Evolutionary conservation across 2,113 vertebrate genomes (phyloP), one percentile per base, ranked within the genome.

Genomic region (Oriolus oriolus): DNA sequence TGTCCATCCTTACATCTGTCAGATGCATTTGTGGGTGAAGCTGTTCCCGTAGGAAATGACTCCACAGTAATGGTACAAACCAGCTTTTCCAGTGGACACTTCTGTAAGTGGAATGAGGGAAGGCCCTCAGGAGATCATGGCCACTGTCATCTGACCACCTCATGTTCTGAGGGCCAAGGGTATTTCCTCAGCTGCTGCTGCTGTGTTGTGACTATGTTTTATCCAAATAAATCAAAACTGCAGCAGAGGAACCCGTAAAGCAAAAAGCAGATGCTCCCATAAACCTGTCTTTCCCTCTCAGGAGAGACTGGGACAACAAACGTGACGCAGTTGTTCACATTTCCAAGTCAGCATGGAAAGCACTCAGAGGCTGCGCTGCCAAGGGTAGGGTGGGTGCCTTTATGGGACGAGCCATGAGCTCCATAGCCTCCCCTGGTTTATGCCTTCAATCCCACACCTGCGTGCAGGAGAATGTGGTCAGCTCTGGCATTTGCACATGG

Each of bases 321-420:
- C 1, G 1, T 63, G 63, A 49, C 1, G 0, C 22, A 27, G 20
- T 54, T 61, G 37, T 59, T 84, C 26, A 27, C 2, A 2, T 53
- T 82, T 41, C 53, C 44, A 33, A 60, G 37, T 71, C 41, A 81
- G 16, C 23, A 9, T 10, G 59, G 50, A 39, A 53, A 23, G 30
- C 3, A 6, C 33, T 84, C 6, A 57, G 49, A 9, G 6, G 3
- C 69, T 52, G 19, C 0, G 0, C 56, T 68, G 35, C 27, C 49
- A 31, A 41, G 66, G 16, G 54, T 54, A 13, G 53, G 18, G 19
- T 53, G 53, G 61, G 41, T 42, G n/a, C 21, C 26, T 54, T 8
- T 61, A 12, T 44, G 70, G 61, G 28, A 11, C 56, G 52, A 82
- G 59, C 33, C 42, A 23, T 2, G 8, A 60, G 3, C 39, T 56